A percentile compares a stretch with the other conserved stretches of the same genome.
Evolutionary conservation across 2,113 vertebrate genomes (phyloP).

Genomic region (Coptodon bakossiorum): DNA sequence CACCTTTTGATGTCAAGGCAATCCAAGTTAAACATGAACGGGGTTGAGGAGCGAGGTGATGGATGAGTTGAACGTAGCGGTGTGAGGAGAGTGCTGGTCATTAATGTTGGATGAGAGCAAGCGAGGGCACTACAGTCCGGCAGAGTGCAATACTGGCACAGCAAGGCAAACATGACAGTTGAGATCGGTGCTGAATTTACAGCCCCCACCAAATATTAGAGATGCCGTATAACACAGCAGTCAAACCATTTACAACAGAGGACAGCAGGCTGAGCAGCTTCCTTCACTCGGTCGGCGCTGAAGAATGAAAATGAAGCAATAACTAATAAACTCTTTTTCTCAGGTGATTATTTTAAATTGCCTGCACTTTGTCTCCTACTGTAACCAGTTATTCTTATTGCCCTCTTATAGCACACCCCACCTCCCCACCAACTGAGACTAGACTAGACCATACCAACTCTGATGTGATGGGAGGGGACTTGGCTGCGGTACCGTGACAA

Average conservation of each 20-base stretch:
- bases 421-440: slow-evolving; percentile 48
- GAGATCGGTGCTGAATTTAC: neutral
- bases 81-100: neutral
- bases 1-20: slow-evolving; percentile 5
- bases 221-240: neutral
- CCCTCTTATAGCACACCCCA: slow-evolving; percentile 47
- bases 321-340: slow-evolving; percentile 2
- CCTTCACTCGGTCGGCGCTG: neutral
- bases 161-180: neutral
- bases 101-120: slow-evolving; percentile 20
- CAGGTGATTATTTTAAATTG: slow-evolving; percentile 39
- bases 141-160: neutral
- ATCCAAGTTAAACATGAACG: neutral
- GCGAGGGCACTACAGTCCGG: neutral
- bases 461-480: slow-evolving; percentile 21
- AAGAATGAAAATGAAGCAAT: neutral
- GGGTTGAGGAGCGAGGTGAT: neutral
- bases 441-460: slow-evolving; percentile 62
- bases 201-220: neutral
- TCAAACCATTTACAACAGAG: neutral
- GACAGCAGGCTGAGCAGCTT: neutral
- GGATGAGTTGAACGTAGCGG: slow-evolving; percentile 9
- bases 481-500: neutral
- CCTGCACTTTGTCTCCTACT: slow-evolving; percentile 34
- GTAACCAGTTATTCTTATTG: slow-evolving; percentile 57